Evolutionary conservation across 2,797 vertebrate genomes (phyloP), one percentile per base, ranked within the genome.

Genomic region (Tenualosa ilisha): DNA sequence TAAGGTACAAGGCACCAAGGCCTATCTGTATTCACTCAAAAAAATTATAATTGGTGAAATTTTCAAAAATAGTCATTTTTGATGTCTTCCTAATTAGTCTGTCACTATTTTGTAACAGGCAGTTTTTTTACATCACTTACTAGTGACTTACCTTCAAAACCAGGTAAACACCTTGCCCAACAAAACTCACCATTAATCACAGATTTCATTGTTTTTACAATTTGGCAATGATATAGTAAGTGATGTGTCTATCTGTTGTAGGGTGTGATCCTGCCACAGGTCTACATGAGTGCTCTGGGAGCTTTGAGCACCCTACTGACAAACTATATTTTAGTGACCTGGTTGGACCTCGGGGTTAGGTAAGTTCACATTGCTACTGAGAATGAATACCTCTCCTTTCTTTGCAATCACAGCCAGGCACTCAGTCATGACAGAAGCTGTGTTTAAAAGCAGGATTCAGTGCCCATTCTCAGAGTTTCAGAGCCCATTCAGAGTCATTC

Each of bases 231-330:
- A n/a, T n/a, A 61, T 7, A 56, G 54, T 0, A 63, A 51, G 50
- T 51, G 50, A 51, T 43, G 12, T 85, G 54, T 46, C 91, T 82
- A 91, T 49, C 87, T 17, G 93, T 65, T 59, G 15, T 85, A 98
- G 98, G 96, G 93, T 3, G 97, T 99, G 53, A 96, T 97, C n/a
- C 84, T 97, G 89, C 97, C 97, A 51, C 97, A 98, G 86, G 91
- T 98, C 82, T 87, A 97, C 88, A 92, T 95, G 0, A 96, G 97
- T 82, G 88, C 94, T 0, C 83, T 93, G 31, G 96, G 96, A 89
- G 98, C 98, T 87, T 12, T 98, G 81, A 91, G 96, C 87, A 98
- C 98, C 0, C 90, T 92, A 1, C 11, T 92, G 85, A 96, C 96
- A 83, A 98, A 99, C 53, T 96, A 96, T 84, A 68, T 97, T 85